phyloP scores from a whole-genome alignment of 2,888 invertebrate genomes.

The Anthoptus insignis region DNA sequence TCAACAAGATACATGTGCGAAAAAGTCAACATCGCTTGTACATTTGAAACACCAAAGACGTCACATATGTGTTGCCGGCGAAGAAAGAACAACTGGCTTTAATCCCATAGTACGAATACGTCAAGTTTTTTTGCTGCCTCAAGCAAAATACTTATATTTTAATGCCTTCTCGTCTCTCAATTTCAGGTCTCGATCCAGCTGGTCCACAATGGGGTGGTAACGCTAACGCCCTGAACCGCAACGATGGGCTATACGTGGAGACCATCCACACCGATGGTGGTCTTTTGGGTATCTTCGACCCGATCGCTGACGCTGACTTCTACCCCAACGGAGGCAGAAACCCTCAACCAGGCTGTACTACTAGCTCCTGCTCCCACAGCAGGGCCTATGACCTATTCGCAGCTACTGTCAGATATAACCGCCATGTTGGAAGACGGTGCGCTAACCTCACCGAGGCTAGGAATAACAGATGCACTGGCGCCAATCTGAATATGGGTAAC shows the following conservation, averaged over 20 bases:
- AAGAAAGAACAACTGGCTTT: too few relatives aligned
- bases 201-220: slow-evolving; percentile 68
- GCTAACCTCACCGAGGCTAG: slow-evolving; percentile 58
- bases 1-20: too few relatives aligned
- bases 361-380: slow-evolving; percentile 69
- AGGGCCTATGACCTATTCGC: slow-evolving; percentile 66
- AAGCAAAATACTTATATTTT: too few relatives aligned
- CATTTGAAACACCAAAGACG: too few relatives aligned
- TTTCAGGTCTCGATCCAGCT: slow-evolving; percentile 72
- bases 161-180: too few relatives aligned
- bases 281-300: slow-evolving; percentile 65
- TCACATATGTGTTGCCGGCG: too few relatives aligned
- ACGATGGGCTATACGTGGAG: slow-evolving; percentile 68
- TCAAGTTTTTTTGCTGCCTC: too few relatives aligned
- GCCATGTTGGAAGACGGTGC: slow-evolving; percentile 63
- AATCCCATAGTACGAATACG: too few relatives aligned
- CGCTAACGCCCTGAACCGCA: slow-evolving; percentile 58
- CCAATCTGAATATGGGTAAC: slow-evolving; percentile 63
- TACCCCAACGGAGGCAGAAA: slow-evolving; percentile 75
- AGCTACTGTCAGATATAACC: slow-evolving; percentile 62
- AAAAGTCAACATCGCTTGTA: too few relatives aligned
- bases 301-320: slow-evolving; percentile 68
- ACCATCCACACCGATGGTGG: slow-evolving; percentile 74
- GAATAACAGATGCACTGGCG: slow-evolving; percentile 58
- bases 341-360: slow-evolving; percentile 70